Base-by-base conservation (phyloP, 2,797 vertebrate genomes). In the Notolabrus celidotus region DNA sequence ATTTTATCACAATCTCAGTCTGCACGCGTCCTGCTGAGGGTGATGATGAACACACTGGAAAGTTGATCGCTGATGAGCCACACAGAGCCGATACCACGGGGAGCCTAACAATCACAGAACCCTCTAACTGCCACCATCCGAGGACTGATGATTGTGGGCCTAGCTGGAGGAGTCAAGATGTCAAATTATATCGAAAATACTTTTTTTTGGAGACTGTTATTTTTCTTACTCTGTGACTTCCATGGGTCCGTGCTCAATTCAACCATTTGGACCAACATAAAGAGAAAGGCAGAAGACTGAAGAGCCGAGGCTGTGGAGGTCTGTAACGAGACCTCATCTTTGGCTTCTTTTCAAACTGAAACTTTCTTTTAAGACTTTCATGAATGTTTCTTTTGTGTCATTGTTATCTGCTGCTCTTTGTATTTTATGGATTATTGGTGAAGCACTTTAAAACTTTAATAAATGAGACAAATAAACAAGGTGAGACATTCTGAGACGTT, bases 1-100 rank as follows among this genome's bases (percentile, higher is more conserved):
- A 39, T 67, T 67, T 72, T 53, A 80, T 82, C 60, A 66, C 61
- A 27, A 27, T 50, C 66, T 51, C 31, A 27, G 67, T 11, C 43
- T 33, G 63, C 10, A 23, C 70, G 12, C 20, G 57, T 59, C 59
- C 43, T 5, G 4, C 67, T 57, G 71, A 60, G 64, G 57, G 34
- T 39, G 16, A 39, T 2, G 57, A 70, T 70, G 71, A 78, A 33
- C 31, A 23, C 29, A 6, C 10, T 34, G 43, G 36, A 33, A 6
- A 20, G 42, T 6, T 29, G 20, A 71, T 66, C 19, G 10, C 42
- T 20, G 71, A 85, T 61, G 71, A 80, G 54, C 67, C 68, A 11
- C 71, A 46, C 20, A 25, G 56, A 33, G 61, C 51, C n/a, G 19
- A 50, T 34, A 1, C 68, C 14, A 10, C 64, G 19, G 58, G 56